Conservation (phyloP, 64 coral and sea anemone species). For the Montipora cactus region DNA sequence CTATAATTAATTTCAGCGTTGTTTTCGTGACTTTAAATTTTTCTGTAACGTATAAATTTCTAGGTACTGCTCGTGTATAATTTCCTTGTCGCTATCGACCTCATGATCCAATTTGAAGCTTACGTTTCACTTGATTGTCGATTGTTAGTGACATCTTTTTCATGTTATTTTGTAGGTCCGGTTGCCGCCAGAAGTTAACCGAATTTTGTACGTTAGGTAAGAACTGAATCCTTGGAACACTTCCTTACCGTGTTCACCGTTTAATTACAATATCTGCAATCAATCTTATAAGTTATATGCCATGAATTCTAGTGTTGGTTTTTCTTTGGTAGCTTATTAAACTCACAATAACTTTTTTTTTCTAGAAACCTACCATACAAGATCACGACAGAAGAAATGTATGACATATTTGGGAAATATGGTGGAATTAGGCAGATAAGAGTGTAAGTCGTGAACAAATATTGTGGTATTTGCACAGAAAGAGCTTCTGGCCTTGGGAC, state of each 20-base stretch:
- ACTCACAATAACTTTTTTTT: not conserved
- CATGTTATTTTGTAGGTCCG: constrained; percentile 76
- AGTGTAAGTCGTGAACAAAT: constrained; percentile 62
- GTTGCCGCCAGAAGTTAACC: constrained; percentile 97
- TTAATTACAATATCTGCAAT: too few relatives aligned
- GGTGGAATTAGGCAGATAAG: constrained; percentile 97
- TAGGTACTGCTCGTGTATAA: too few relatives aligned
- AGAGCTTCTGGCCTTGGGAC: too few relatives aligned
- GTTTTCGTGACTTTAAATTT: not conserved
- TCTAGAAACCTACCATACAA: constrained; percentile 96
- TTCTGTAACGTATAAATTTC: not conserved
- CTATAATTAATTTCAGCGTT: not conserved
- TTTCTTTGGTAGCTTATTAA: not conserved
- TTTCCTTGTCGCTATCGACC: not conserved
- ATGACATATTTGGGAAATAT: constrained; percentile 99
- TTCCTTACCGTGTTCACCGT: not conserved
- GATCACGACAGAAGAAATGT: constrained; percentile 99
- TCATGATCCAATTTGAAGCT: not conserved
- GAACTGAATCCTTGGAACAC: not conserved
- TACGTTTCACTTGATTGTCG: not conserved
- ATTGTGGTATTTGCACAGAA: too few relatives aligned
- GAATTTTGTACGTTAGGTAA: constrained; percentile 98
- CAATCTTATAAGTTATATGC: too few relatives aligned
- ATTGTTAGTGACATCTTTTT: not conserved
- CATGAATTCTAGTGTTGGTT: not conserved